These are phyloP conservation scores for Axis porcinus DNA, from an alignment of 2,113 vertebrate species.

Conservation along the genomic window DNA sequence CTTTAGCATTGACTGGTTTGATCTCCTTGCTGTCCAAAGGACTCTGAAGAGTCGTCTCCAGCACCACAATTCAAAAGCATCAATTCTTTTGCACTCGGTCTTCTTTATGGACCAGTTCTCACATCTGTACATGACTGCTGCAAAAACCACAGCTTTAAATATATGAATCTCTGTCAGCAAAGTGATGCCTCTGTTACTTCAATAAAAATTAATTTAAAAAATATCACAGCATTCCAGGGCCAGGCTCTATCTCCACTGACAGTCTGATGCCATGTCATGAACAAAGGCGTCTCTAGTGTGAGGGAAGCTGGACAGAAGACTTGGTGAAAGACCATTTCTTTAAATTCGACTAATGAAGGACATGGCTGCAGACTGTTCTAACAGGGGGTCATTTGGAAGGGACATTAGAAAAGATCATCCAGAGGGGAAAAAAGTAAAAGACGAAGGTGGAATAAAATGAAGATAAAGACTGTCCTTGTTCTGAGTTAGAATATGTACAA, in stretches of 20 bases:
- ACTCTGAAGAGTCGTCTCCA: not conserved
- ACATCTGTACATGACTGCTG: not conserved
- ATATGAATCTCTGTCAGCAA: not conserved
- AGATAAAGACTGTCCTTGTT: not conserved
- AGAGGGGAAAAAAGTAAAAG: not conserved
- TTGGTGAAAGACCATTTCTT: not conserved
- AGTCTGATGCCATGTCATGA: not conserved
- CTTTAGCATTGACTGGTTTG: not conserved
- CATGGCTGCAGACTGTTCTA: not conserved
- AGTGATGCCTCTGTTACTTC: not conserved
- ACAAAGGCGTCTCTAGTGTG: not conserved
- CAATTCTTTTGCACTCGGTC: not conserved
- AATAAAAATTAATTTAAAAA: not conserved
- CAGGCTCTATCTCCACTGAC: not conserved
- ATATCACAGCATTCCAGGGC: too few relatives aligned
- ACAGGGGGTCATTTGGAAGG: not conserved
- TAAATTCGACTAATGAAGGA: not conserved
- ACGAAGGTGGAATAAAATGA: not conserved
- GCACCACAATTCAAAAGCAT: not conserved
- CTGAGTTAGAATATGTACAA: not conserved
- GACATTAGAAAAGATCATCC: not conserved
- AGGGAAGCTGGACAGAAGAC: not conserved
- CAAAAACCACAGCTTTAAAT: not conserved
- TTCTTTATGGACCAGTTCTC: not conserved
- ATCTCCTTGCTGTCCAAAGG: not conserved